Base-by-base conservation (phyloP, 1,140 invertebrate genomes). In the Cardiocondyla obscurior region DNA sequence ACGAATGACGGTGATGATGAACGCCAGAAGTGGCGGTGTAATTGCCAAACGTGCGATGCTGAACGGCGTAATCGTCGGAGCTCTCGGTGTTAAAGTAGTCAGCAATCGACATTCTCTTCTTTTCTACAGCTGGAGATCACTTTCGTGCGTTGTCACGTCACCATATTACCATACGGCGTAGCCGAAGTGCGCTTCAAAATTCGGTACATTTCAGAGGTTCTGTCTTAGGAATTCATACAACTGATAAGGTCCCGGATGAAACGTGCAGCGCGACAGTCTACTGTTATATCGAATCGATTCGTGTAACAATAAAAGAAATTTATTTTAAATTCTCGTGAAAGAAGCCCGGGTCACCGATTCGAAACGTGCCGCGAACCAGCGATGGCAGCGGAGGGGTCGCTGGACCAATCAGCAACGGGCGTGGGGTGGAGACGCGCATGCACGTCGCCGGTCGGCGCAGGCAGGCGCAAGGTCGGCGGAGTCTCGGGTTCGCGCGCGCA, bases 351-450 rank as follows among this genome's bases (percentile, higher is more conserved):
- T 6, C 36, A 6, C 7, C 7, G 30, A 12, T 77, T 79, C 58
- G 33, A 72, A 39, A 58, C 7, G 16, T 70, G 2, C 33, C 74
- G 86, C 85, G 82, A n/a, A 10, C n/a, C 6, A 2, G 22, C 0
- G 1, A 36, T 0, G 3, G 5, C 22, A 0, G 5, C 36, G n/a
- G n/a, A n/a, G n/a, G n/a, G n/a, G 25, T 3, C 1, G 60, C 42
- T 58, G 49, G 51, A 53, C 67, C 58, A 30, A 19, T 28, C 4
- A 3, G 14, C 44, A 3, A 12, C 19, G 28, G 53, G 72, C 46
- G 44, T 2, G 28, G 12, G 55, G 42, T 10, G 60, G 10, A n/a
- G n/a, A n/a, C 70, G 86, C 86, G 86, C 86, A 86, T 86, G 85
- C 86, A 39, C 49, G 62, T 49, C 19, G 70, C 22, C 70, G 58